phyloP scores from a whole-genome alignment of 2,113 vertebrate genomes.

The Ifrita kowaldi region DNA sequence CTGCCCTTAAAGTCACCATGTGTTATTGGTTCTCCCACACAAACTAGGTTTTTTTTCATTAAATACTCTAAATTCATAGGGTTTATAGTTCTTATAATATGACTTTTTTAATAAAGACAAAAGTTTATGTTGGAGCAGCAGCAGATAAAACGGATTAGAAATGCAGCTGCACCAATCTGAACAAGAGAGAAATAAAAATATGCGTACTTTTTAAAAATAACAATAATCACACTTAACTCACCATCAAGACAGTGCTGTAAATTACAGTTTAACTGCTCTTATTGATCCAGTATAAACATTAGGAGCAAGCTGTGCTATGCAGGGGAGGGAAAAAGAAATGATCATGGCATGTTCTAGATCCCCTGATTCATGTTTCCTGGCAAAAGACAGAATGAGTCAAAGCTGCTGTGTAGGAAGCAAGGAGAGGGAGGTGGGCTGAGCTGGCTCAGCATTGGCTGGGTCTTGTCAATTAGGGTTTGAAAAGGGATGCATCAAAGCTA shows the following conservation, averaged over 20 bases:
- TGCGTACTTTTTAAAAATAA: not conserved
- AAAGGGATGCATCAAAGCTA: not conserved
- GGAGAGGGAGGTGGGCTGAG: not conserved
- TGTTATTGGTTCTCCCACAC: not conserved
- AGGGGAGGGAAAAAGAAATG: not conserved
- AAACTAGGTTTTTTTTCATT: not conserved
- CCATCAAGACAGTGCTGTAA: not conserved
- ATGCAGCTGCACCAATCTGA: conserved; percentile 21
- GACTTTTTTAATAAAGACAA: conserved; percentile 38
- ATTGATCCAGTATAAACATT: conserved; percentile 45
- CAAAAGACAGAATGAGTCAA: not conserved
- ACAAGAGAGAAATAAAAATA: conserved; percentile 13
- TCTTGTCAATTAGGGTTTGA: not conserved
- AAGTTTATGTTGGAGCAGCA: conserved; percentile 50
- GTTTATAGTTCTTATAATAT: not conserved
- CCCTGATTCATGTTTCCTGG: conserved; percentile 24
- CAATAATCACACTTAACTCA: conserved; percentile 32
- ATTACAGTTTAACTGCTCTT: conserved; percentile 8
- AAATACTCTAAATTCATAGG: not conserved
- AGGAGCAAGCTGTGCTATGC: not conserved
- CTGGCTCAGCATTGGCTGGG: not conserved
- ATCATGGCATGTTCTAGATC: not conserved
- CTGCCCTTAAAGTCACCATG: not conserved
- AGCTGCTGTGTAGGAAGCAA: conserved; percentile 18
- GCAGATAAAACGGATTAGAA: conserved; percentile 13